A percentile compares a stretch with the other conserved stretches of the same genome.
Conservation (phyloP, 2,888 invertebrate species). For the Rhabditoides inermis region DNA sequence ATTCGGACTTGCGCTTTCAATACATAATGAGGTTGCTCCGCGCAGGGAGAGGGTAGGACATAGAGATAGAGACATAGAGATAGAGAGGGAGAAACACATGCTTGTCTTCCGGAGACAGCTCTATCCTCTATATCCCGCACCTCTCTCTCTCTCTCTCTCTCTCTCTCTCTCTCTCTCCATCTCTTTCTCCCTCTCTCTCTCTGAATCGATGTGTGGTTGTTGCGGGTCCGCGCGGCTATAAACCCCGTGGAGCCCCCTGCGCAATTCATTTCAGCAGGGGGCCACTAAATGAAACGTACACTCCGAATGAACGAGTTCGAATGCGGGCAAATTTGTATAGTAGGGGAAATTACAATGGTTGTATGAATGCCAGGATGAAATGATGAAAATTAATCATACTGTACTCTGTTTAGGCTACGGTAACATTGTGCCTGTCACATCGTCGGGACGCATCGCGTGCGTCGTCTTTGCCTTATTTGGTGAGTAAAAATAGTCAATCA, state of each 20-base stretch:
- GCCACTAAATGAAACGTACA: neutral
- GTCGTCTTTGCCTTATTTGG: constrained; percentile 51
- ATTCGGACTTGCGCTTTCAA: neutral
- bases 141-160: too few species aligned
- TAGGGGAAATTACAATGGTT: too few species aligned
- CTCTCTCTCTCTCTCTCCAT: neutral
- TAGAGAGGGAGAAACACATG: neutral
- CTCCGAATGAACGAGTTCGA: neutral
- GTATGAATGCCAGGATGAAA: too few species aligned
- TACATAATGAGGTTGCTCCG: neutral
- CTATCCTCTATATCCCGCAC: too few species aligned
- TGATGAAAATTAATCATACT: neutral
- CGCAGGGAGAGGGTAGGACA: neutral
- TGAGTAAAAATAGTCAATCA: too few species aligned
- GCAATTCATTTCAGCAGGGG: neutral
- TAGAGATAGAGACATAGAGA: neutral
- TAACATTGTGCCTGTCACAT: constrained; percentile 52
- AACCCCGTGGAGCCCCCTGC: neutral
- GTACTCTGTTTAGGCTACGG: constrained; percentile 36
- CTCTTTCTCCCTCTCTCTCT: neutral
- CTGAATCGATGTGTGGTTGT: neutral
- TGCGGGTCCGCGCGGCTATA: neutral
- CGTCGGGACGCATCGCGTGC: constrained; percentile 47
- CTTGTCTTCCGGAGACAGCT: too few species aligned
- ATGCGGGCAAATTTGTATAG: too few species aligned